phyloP scores from a whole-genome alignment of 2,797 vertebrate species.

The Muscicapa comitata region DNA sequence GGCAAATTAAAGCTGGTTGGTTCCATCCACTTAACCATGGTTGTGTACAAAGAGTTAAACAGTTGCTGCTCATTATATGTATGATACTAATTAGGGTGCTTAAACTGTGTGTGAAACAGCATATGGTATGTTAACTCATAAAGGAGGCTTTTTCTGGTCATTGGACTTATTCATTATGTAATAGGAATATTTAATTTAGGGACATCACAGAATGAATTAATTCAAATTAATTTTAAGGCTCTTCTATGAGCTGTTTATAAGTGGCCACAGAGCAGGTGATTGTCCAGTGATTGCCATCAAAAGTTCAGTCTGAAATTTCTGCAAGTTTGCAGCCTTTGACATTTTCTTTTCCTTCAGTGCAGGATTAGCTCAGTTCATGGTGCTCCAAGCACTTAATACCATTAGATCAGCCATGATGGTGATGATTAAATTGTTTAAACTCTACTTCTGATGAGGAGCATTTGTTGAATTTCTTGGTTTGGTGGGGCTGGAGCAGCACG shows the following conservation, averaged over 20 bases:
- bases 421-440: not conserved
- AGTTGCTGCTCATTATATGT: not conserved
- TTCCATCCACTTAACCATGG: not conserved
- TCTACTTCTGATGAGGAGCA: not conserved
- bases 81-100: not conserved
- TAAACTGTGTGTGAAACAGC: not conserved
- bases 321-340: not conserved
- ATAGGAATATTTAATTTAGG: conserved; percentile 34
- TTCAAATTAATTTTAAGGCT: conserved; percentile 8
- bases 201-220: not conserved
- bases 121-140: not conserved
- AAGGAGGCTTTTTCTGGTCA: not conserved
- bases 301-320: not conserved
- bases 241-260: not conserved
- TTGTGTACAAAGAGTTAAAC: not conserved
- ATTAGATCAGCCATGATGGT: not conserved
- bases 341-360: not conserved
- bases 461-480: not conserved
- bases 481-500: not conserved
- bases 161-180: conserved; percentile 37
- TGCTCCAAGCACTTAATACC: not conserved
- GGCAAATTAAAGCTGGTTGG: not conserved
- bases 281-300: not conserved
- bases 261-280: not conserved
- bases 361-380: not conserved